Conservation (phyloP, 1,140 invertebrate species). For the Hycleus phaleratus region DNA sequence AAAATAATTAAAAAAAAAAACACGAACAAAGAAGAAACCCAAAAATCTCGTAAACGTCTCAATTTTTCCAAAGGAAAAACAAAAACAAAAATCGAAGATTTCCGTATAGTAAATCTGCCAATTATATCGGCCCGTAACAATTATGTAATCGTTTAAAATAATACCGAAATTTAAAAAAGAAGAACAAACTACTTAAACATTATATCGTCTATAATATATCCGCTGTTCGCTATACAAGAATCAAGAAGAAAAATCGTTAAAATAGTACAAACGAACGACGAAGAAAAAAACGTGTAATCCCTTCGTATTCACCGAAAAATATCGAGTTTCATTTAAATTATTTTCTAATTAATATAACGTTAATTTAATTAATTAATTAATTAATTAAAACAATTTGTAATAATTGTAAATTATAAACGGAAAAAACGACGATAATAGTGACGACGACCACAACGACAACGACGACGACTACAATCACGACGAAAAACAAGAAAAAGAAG, state of each 20-base stretch:
- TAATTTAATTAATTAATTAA: no score
- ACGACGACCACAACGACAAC: no score
- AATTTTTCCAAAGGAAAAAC: neutral
- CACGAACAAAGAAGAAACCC: neutral
- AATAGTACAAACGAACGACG: constrained; percentile 30
- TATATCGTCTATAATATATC: constrained; percentile 27
- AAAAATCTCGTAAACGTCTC: neutral
- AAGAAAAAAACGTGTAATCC: no score
- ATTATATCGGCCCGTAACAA: constrained; percentile 33
- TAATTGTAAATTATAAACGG: neutral
- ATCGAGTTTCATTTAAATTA: no score
- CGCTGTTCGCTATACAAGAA: constrained; percentile 11
- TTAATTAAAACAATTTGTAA: no score
- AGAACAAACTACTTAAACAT: no score
- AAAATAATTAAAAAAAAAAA: neutral
- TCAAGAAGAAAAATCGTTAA: constrained; percentile 16
- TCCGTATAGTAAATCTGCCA: constrained; percentile 30
- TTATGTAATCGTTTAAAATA: constrained; percentile 31
- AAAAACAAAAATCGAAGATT: constrained; percentile 3
- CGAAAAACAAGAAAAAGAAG: no score
- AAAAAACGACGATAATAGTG: constrained; percentile 20
- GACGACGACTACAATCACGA: no score
- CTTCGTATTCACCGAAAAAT: no score
- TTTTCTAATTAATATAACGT: no score
- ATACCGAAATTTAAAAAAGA: no score